Percentiles rank a stretch among this genome's conserved stretches.
Conservation (phyloP, 2,113 vertebrate genomes). For the Eretmochelys imbricata region DNA sequence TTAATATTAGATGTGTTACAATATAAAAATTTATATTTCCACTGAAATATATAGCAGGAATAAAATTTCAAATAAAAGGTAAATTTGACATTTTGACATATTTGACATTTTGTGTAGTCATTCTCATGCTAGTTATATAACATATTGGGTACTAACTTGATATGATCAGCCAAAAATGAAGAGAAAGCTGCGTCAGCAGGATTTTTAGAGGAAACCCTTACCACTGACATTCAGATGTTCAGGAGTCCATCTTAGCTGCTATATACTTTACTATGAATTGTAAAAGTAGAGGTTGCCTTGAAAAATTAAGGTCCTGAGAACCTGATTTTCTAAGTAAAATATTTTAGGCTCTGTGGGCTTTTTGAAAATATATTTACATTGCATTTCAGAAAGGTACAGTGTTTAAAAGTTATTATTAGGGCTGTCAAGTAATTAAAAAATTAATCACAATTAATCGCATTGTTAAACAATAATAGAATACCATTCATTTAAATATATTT, state of each 20-base stretch:
- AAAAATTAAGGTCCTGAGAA: slow-evolving; percentile 15
- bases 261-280: neutral
- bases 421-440: no score
- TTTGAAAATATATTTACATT: neutral
- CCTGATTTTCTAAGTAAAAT: neutral
- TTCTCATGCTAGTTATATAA: slow-evolving; percentile 68
- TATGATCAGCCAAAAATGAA: slow-evolving; percentile 34
- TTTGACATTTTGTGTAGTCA: slow-evolving; percentile 55
- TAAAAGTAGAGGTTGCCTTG: neutral
- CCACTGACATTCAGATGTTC: neutral
- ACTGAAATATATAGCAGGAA: slow-evolving; percentile 63
- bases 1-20: slow-evolving; percentile 52
- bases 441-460: no score
- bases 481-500: no score
- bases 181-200: slow-evolving; percentile 58
- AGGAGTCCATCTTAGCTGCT: neutral
- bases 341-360: neutral
- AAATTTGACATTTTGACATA: slow-evolving; percentile 56
- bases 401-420: slow-evolving; percentile 8
- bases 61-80: slow-evolving; percentile 68
- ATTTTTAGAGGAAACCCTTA: neutral
- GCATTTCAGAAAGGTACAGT: accelerated
- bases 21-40: slow-evolving; percentile 63
- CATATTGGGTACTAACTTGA: slow-evolving; percentile 53
- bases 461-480: no score